phyloP scores from a whole-genome alignment of 2,113 vertebrate species.

The Dromas ardeola region DNA sequence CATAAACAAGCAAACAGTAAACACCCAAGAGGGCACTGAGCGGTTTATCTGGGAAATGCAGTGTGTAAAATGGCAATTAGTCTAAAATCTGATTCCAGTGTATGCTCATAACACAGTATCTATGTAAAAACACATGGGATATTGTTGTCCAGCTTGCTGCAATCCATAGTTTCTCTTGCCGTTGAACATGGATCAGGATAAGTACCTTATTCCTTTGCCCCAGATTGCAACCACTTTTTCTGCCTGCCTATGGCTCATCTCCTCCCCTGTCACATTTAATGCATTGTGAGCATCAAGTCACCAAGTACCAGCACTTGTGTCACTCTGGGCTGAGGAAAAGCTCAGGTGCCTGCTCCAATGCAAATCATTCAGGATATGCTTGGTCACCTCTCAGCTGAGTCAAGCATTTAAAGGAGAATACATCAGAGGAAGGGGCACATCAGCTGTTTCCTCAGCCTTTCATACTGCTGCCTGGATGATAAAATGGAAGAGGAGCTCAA shows the following conservation, averaged over 20 bases:
- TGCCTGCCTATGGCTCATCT: not conserved
- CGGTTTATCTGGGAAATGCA: not conserved
- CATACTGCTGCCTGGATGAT: not conserved
- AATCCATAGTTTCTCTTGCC: not conserved
- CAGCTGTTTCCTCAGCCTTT: conserved; percentile 35
- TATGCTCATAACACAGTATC: not conserved
- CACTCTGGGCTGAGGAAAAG: not conserved
- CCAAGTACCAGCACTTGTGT: not conserved
- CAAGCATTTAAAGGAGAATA: not conserved
- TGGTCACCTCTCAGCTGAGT: conserved; percentile 39
- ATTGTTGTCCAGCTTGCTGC: not conserved
- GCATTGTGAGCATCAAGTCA: not conserved
- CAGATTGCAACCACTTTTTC: not conserved
- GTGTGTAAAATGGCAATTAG: not conserved
- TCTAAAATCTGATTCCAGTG: not conserved
- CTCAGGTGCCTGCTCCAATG: not conserved
- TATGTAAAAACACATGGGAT: not conserved
- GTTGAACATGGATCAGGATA: not conserved
- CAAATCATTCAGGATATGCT: not conserved
- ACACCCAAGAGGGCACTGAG: not conserved
- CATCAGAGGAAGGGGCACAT: conserved; percentile 8
- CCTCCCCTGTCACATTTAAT: not conserved
- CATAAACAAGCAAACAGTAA: not conserved
- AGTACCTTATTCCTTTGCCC: not conserved
- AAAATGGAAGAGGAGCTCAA: not conserved